phyloP scores from a whole-genome alignment of 2,888 invertebrate genomes.

The Alsophila aescularia region DNA sequence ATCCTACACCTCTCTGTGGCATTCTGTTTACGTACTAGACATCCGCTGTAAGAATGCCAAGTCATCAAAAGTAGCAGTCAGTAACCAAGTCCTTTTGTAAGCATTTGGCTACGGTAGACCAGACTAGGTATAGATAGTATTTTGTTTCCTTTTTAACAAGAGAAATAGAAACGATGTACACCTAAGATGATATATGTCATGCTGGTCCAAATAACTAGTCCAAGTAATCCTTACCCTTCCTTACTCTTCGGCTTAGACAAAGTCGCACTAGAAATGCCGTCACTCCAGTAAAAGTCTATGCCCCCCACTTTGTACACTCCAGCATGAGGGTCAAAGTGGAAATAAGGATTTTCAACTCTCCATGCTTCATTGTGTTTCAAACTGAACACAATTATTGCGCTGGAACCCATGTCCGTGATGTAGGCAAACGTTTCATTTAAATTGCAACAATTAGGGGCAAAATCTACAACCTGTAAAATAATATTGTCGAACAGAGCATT shows the following conservation, averaged over 20 bases:
- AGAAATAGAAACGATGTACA: too few species aligned
- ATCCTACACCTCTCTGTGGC: too few species aligned
- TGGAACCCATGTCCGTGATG: slow-evolving; percentile 89
- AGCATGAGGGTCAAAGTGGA: slow-evolving; percentile 90
- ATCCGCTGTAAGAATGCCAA: too few species aligned
- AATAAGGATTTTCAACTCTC: slow-evolving; percentile 90
- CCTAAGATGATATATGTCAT: too few species aligned
- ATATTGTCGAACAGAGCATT: neutral
- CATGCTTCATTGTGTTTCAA: slow-evolving; percentile 87
- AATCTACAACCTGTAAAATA: slow-evolving; percentile 85
- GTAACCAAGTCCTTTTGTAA: too few species aligned
- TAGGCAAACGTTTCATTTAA: slow-evolving; percentile 87
- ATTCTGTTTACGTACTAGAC: too few species aligned
- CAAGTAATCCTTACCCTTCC: slow-evolving; percentile 58
- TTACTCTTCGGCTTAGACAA: slow-evolving; percentile 78
- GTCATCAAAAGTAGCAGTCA: too few species aligned
- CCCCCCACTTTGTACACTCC: slow-evolving; percentile 89
- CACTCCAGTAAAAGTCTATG: slow-evolving; percentile 91
- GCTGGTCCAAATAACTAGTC: too few species aligned
- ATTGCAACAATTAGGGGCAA: slow-evolving; percentile 75
- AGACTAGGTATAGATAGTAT: too few species aligned
- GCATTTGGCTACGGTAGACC: too few species aligned
- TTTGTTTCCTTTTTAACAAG: too few species aligned
- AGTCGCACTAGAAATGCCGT: slow-evolving; percentile 90
- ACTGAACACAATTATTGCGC: slow-evolving; percentile 89